Conservation (phyloP, 1,140 invertebrate species). For the Orussus abietinus region DNA sequence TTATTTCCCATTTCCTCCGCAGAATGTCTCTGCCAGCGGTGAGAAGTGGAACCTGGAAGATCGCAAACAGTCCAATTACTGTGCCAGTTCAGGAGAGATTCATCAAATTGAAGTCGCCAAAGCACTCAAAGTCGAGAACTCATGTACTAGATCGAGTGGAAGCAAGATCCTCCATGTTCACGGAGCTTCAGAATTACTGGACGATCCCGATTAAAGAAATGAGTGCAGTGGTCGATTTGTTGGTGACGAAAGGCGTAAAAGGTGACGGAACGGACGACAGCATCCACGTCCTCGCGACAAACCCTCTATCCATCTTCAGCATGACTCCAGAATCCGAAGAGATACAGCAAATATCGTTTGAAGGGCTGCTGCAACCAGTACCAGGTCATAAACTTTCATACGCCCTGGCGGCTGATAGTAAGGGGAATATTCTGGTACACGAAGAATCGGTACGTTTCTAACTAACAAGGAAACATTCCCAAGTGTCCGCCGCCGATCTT, state of each 20-base stretch:
- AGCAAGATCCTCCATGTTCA: constrained; percentile 54
- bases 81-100: constrained; percentile 42
- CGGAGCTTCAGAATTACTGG: constrained; percentile 59
- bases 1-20: constrained; percentile 32
- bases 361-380: constrained; percentile 27
- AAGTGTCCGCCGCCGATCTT: too few species aligned
- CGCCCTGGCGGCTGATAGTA: constrained; percentile 31
- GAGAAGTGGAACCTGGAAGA: constrained; percentile 49
- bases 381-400: constrained; percentile 28
- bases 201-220: constrained; percentile 55
- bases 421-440: constrained; percentile 37
- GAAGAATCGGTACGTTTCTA: constrained; percentile 46
- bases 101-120: constrained; percentile 36
- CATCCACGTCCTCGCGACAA: constrained; percentile 54
- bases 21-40: constrained; percentile 55
- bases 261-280: constrained; percentile 39
- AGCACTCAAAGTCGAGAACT: constrained; percentile 18
- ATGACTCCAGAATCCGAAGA: constrained; percentile 41
- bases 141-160: constrained; percentile 52
- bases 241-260: constrained; percentile 47
- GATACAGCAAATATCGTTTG: constrained; percentile 36
- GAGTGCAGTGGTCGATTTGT: constrained; percentile 52
- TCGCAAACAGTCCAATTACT: constrained; percentile 18
- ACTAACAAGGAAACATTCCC: too few species aligned
- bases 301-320: constrained; percentile 55